Evolutionary conservation across 64 coral and sea anemone genomes (phyloP).

Genomic region (Montipora foliosa): DNA sequence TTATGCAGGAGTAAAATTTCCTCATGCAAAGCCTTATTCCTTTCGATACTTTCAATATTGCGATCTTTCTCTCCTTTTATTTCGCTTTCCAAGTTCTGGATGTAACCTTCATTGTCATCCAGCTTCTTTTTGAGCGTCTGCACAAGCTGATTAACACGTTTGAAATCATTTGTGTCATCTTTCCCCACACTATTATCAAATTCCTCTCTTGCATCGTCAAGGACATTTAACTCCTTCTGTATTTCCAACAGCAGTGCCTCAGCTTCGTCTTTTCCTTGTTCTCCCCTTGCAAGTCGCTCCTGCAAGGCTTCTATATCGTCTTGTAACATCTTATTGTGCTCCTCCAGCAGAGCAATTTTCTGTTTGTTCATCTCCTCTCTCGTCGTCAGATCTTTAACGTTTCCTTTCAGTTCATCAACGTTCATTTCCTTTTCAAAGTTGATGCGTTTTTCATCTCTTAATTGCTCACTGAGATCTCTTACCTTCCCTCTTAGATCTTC

Average conservation of each 20-base stretch:
- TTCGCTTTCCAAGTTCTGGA: slow-evolving; percentile 56
- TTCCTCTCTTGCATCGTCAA: background rate
- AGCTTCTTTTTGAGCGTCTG: slow-evolving; percentile 51
- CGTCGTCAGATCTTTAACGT: background rate
- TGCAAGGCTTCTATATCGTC: slow-evolving; percentile 18
- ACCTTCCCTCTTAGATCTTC: slow-evolving; percentile 42
- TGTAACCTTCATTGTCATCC: background rate
- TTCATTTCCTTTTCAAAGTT: slow-evolving; percentile 34
- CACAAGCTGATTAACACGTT: slow-evolving; percentile 1
- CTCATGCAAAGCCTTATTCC: slow-evolving; percentile 44
- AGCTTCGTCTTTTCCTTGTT: slow-evolving; percentile 26
- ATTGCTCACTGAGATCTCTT: background rate
- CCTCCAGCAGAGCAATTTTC: slow-evolving; percentile 49
- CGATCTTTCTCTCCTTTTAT: slow-evolving; percentile 46
- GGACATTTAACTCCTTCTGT: slow-evolving; percentile 3
- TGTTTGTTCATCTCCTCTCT: background rate
- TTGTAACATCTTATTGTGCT: slow-evolving; percentile 12
- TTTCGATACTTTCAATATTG: slow-evolving; percentile 37
- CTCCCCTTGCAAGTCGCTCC: background rate
- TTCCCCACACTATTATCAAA: background rate
- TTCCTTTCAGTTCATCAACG: background rate
- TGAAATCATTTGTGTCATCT: background rate
- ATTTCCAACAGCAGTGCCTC: slow-evolving; percentile 27
- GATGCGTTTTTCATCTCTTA: background rate
- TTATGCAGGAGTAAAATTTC: slow-evolving; percentile 12